Evolutionary conservation across 2,797 vertebrate species (phyloP), one percentile per base, ranked within the genome.

Genomic region (Galago senegalensis): DNA sequence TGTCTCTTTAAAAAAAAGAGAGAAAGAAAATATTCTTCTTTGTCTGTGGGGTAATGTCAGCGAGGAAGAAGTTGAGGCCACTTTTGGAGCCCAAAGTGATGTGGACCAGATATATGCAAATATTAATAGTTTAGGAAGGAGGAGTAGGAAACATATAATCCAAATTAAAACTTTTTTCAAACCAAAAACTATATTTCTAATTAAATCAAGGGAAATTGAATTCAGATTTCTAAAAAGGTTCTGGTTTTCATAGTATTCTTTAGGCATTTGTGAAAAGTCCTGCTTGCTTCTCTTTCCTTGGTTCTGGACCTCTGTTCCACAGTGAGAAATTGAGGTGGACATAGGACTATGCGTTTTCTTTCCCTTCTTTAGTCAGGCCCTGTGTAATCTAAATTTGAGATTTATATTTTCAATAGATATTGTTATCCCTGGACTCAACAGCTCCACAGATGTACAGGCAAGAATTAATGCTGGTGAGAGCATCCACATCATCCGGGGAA

Each of bases 371-470:
- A 94, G 31, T 86, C 34, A 94, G 95, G 31, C 18, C 43, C 84
- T 72, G 1, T 79, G 69, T 70, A 63, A 67, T 94, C 94, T 97
- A 21, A 20, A 87, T 82, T 23, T 85, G 11, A 65, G 63, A 31
- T 94, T 61, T 97, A 0, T 96, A 96, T 98, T 97, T 90, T 69
- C 43, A 29, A 94, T 98, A 99, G 99, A 99, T 98, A 99, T 99
- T 93, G 99, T 99, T 92, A 99, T 99, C 98, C 99, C 99, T 56
- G 99, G 99, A 98, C 99, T 99, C 88, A 99, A 99, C 97, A 99
- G 99, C 96, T 98, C 99, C 85, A 99, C 99, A 31, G 99, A 99
- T 87, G 99, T 99, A 70, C 99, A 99, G 98, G 99, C 99, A 76
- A 99, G 99, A 94, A 99, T 99, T 95, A 99, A 99, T 91, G 99